Evolutionary conservation across 1,140 invertebrate species (phyloP), one percentile per base, ranked within the genome.

Genomic region (Mycetomoellerius zeteki): DNA sequence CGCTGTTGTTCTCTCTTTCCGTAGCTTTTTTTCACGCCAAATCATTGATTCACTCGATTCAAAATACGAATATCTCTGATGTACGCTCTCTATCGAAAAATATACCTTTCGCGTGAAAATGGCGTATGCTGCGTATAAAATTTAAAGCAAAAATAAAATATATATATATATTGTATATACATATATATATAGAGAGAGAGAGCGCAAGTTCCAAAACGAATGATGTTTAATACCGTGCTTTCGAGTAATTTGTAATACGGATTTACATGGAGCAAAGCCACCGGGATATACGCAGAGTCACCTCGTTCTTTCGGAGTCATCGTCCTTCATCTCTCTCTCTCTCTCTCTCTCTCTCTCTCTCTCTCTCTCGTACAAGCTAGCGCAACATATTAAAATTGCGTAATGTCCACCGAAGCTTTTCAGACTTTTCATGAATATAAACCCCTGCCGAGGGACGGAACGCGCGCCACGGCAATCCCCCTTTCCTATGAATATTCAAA

Each of bases 351-450:
- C 43, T 50, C 24, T n/a, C 19, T 12, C 19, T 52, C 43, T 65
- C 50, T 33, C 43, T 30, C 12, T 47, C 50, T 30, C 52, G 14
- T 7, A 27, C 5, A n/a, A 52, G 52, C 43, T 16, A 16, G 27
- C 19, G 37, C 21, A 27, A 60, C 54, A 54, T 56, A 78, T 88
- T 88, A 72, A 56, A 89, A 58, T 60, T 67, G 85, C 77, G 56
- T 86, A 89, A 90, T 43, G 85, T 58, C 73, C 62, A 33, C 62
- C 76, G 56, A 78, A 72, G 64, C 78, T 86, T 89, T 87, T 89
- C 60, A 58, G 85, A 76, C 81, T 89, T 90, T 89, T 89, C 89
- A 90, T 90, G 89, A 90, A 90, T 90, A 89, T 87, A 90, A 90
- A 87, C 86, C 71, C 12, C 6, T 14, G 8, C 33, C 24, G 67